phyloP scores from a whole-genome alignment of 2,888 invertebrate genomes.

The Macrophya annulata region DNA sequence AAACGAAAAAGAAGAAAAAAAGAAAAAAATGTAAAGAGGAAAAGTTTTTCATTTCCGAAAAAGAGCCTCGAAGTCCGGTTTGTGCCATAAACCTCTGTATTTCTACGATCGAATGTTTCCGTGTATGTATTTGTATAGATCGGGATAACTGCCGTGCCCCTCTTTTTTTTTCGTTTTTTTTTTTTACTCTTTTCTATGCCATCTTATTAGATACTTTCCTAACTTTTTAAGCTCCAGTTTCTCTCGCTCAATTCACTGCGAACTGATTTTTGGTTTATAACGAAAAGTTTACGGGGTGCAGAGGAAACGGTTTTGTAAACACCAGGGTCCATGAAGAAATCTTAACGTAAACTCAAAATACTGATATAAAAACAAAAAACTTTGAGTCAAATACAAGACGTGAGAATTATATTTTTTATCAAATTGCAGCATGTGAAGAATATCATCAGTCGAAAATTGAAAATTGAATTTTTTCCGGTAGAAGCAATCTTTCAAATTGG shows the following conservation, averaged over 20 bases:
- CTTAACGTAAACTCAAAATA: not conserved
- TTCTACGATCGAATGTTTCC: conserved; percentile 6
- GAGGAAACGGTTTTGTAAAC: too few species aligned
- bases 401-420: too few species aligned
- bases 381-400: too few species aligned
- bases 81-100: not conserved
- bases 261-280: not conserved
- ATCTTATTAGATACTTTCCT: not conserved
- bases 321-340: not conserved
- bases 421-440: too few species aligned
- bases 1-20: not conserved
- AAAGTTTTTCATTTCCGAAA: conserved; percentile 43
- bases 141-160: not conserved
- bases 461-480: too few species aligned
- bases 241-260: not conserved
- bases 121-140: not conserved
- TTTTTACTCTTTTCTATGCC: not conserved
- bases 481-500: too few species aligned
- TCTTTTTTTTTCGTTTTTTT: not conserved
- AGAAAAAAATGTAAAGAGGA: not conserved
- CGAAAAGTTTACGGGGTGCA: not conserved
- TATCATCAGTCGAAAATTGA: too few species aligned
- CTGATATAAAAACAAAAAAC: not conserved
- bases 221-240: not conserved
- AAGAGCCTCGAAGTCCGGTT: conserved; percentile 22